Conservation (phyloP, 2,888 invertebrate species). For the Mantis religiosa region DNA sequence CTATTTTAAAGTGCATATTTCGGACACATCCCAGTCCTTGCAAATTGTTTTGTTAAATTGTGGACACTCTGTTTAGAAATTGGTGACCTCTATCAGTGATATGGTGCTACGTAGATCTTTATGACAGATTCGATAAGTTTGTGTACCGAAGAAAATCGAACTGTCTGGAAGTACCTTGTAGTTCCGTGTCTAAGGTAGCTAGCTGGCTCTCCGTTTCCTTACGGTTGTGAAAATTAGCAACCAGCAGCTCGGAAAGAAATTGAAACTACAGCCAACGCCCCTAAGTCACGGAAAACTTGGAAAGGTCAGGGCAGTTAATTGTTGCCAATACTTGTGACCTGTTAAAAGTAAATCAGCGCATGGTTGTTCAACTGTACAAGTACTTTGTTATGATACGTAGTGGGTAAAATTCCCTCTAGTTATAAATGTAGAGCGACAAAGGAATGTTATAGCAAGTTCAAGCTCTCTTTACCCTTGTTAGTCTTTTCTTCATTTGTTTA, state of each 20-base stretch:
- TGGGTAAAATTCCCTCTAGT: background rate
- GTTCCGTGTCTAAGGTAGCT: background rate
- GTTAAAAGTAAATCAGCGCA: background rate
- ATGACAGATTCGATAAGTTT: too few relatives aligned
- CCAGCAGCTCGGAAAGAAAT: background rate
- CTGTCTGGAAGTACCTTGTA: background rate
- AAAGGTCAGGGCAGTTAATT: background rate
- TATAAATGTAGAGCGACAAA: background rate
- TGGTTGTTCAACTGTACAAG: background rate
- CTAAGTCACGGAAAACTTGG: background rate
- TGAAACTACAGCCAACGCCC: background rate
- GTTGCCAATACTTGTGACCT: background rate
- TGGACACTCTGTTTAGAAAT: too few relatives aligned
- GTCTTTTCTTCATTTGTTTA: background rate
- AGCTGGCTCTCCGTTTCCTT: background rate
- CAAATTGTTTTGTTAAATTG: too few relatives aligned
- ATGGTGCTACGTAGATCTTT: too few relatives aligned
- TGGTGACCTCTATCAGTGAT: too few relatives aligned
- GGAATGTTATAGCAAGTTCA: background rate
- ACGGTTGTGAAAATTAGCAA: background rate
- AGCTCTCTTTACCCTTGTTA: background rate
- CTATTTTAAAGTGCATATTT: too few relatives aligned
- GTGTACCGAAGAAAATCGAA: too few relatives aligned
- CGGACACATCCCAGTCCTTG: too few relatives aligned
- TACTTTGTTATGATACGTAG: background rate